Evolutionary conservation across 2,797 vertebrate species (phyloP), one percentile per base, ranked within the genome.

Genomic region (Myotis myotis): DNA sequence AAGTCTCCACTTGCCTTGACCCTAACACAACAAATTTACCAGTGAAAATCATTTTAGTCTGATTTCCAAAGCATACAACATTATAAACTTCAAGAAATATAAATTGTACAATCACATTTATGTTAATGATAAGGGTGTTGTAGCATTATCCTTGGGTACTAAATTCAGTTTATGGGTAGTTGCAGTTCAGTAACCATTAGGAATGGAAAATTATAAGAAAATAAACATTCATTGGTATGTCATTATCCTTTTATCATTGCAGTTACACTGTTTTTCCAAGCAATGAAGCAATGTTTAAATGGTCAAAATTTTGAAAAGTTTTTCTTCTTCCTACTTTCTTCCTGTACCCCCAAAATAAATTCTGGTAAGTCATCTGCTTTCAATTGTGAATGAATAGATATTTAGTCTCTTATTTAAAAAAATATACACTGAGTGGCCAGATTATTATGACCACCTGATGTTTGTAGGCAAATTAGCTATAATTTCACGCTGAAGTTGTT

Each of bases 321-420:
- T 78, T 80, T 23, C 53, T 80, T 55, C n/a, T 6, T 91, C 13
- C 22, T 17, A 49, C 13, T 2, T 70, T 8, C 3, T 82, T 16
- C 9, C 4, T 10, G 17, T 17, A 55, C 15, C 5, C 1, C 28
- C 5, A 94, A 92, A 91, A 81, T 33, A 41, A 89, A 9, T 13
- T 88, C 1, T 82, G 19, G 8, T 76, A 41, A 8, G 81, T 95
- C 13, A 47, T 93, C 93, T 97, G 33, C 78, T 68, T 97, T 97
- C 20, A 79, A 94, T 38, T 80, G 41, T 93, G 74, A 96, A 36
- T 64, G n/a, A 38, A 44, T 41, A 74, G 2, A 41, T 51, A 79
- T 38, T 17, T 94, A 80, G 70, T 86, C 60, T 96, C 74, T 95
- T 97, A 53, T 12, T 92, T 10, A 94, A 94, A 88, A 93, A 96